These are phyloP conservation scores for Melanostoma scalare DNA, from an alignment of 2,888 invertebrate genomes.

Conservation along the genomic window DNA sequence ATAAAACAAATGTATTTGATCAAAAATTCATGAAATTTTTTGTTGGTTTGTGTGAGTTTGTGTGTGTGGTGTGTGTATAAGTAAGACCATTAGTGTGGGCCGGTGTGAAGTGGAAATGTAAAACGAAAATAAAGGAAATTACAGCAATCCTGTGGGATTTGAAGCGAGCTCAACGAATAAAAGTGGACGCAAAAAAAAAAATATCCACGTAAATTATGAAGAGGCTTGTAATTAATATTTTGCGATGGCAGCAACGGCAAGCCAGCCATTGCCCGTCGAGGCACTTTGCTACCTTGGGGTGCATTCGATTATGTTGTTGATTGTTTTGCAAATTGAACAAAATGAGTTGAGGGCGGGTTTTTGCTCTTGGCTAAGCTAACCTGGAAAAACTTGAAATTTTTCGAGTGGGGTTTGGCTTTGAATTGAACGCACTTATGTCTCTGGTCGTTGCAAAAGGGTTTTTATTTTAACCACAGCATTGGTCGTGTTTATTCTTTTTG, in stretches of 20 bases:
- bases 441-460: too few relatives aligned
- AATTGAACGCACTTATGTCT: background rate
- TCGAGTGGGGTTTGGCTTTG: background rate
- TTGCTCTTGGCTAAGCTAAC: too few relatives aligned
- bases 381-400: background rate
- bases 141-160: slow-evolving; percentile 47
- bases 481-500: too few relatives aligned
- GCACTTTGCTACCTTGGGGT: slow-evolving; percentile 12
- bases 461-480: too few relatives aligned
- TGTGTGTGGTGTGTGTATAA: background rate
- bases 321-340: slow-evolving; percentile 43
- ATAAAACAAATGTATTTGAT: slow-evolving; percentile 42
- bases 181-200: background rate
- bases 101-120: slow-evolving; percentile 10
- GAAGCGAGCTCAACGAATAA: slow-evolving; percentile 2
- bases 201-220: background rate
- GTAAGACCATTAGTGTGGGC: background rate
- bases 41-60: slow-evolving; percentile 10
- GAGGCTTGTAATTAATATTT: slow-evolving; percentile 41
- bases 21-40: slow-evolving; percentile 48
- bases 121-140: slow-evolving; percentile 18
- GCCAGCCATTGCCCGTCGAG: background rate
- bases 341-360: background rate
- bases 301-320: slow-evolving; percentile 33
- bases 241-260: background rate